A percentile compares a stretch with the other conserved stretches of the same genome.
Evolutionary conservation across 1,140 invertebrate species (phyloP).

Genomic region (Nixonia krombeini): DNA sequence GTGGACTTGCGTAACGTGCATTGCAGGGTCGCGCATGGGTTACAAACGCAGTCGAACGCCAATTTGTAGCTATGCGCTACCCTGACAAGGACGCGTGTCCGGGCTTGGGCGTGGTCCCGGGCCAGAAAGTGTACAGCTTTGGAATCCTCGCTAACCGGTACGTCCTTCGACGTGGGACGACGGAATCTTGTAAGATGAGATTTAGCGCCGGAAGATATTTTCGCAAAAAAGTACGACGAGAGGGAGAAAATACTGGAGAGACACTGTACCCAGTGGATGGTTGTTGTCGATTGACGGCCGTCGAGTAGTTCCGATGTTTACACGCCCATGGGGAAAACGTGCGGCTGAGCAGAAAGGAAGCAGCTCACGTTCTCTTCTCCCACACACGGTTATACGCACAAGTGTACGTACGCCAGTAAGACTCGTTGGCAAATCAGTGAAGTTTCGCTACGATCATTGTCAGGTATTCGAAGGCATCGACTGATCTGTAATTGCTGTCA

Average conservation of each 20-base stretch:
- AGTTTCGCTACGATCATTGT: no score
- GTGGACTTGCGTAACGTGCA: slow-evolving; percentile 25
- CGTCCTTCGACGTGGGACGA: slow-evolving; percentile 18
- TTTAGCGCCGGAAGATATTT: slow-evolving; percentile 25
- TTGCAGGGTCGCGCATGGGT: slow-evolving; percentile 14
- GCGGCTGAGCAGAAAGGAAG: slow-evolving; percentile 14
- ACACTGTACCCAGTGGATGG: slow-evolving; percentile 24
- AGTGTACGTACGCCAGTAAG: no score
- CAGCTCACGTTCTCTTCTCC: slow-evolving; percentile 5
- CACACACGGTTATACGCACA: no score
- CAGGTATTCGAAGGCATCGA: no score
- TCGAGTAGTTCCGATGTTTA: slow-evolving; percentile 61
- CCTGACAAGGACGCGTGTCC: slow-evolving; percentile 27
- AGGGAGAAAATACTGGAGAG: slow-evolving; percentile 23
- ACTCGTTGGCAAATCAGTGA: no score
- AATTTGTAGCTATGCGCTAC: slow-evolving; percentile 32
- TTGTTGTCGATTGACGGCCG: slow-evolving; percentile 56
- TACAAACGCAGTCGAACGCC: slow-evolving; percentile 33
- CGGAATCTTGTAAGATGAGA: slow-evolving; percentile 27
- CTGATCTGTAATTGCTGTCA: no score
- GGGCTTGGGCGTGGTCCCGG: no score
- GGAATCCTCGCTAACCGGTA: no score
- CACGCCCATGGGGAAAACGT: slow-evolving; percentile 55
- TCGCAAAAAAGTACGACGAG: slow-evolving; percentile 17
- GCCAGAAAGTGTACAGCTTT: no score